Percentiles rank a stretch among this genome's conserved stretches.
Conservation (phyloP, 2,113 vertebrate species). For the Tympanuchus pallidicinctus region DNA sequence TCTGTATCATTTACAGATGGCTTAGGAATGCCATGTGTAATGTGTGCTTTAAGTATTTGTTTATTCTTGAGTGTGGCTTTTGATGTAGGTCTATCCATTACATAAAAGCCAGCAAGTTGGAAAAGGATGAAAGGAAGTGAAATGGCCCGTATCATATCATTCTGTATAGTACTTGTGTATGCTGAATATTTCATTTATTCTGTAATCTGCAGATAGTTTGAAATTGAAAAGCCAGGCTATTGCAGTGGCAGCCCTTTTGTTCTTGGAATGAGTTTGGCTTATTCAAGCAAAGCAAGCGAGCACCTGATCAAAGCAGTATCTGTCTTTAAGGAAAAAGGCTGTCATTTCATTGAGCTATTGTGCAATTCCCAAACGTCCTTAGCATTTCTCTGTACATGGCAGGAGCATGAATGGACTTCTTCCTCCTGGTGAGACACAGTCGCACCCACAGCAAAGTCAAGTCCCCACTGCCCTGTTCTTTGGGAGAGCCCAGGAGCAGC, state of each 20-base stretch:
- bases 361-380: not conserved
- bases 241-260: conserved; percentile 40
- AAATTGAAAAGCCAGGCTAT: conserved; percentile 2
- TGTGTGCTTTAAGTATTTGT: conserved; percentile 6
- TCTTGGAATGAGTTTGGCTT: conserved; percentile 16
- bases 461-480: not conserved
- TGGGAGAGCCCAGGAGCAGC: not conserved
- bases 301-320: conserved; percentile 25
- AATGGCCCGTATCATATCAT: conserved; percentile 30
- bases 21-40: not conserved
- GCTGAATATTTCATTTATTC: conserved; percentile 28
- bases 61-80: conserved; percentile 24
- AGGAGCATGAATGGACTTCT: not conserved
- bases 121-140: conserved; percentile 28
- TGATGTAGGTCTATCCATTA: conserved; percentile 12
- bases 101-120: conserved; percentile 22
- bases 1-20: not conserved
- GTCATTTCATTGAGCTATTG: not conserved
- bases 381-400: not conserved
- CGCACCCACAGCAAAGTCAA: not conserved
- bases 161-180: conserved; percentile 1
- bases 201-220: conserved; percentile 6
- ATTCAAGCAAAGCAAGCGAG: not conserved
- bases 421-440: not conserved
- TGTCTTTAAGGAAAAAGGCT: conserved; percentile 2